Evolutionary conservation across 2,113 vertebrate genomes (phyloP).

Genomic region (Leucopsar rothschildi): DNA sequence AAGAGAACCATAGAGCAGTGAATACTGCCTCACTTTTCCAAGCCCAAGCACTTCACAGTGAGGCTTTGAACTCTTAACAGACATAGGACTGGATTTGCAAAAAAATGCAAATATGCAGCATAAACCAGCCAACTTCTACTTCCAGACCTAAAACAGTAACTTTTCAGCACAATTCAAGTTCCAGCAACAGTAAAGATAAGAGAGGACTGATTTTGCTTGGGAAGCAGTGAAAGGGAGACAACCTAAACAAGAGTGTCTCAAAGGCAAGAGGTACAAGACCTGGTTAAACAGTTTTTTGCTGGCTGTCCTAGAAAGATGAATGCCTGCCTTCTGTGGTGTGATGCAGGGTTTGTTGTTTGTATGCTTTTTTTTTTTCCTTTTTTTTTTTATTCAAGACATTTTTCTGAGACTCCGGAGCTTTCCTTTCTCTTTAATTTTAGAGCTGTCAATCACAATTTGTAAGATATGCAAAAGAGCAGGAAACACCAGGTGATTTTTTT

Average conservation of each 20-base stretch:
- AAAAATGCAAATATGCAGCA: conserved; percentile 10
- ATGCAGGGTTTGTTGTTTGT: neutral
- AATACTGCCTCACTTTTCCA: conserved; percentile 4
- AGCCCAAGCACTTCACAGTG: neutral
- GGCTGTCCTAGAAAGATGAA: neutral
- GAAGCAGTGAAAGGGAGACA: neutral
- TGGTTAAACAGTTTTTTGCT: neutral
- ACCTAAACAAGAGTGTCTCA: neutral
- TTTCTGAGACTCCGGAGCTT: neutral
- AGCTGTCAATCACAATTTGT: neutral
- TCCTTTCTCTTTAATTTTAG: neutral
- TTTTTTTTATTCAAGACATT: neutral
- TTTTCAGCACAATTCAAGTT: neutral
- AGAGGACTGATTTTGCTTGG: neutral
- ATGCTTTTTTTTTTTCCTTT: too few relatives aligned
- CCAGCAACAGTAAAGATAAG: neutral
- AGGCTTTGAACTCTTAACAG: conserved; percentile 20
- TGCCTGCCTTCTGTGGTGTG: neutral
- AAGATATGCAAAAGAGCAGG: neutral
- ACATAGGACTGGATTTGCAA: neutral
- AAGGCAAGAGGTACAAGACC: neutral
- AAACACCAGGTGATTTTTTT: neutral
- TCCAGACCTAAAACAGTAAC: neutral
- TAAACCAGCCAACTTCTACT: neutral
- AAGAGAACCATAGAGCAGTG: neutral